Base-by-base conservation (phyloP, 2,797 vertebrate species). In the Simalia tracyae region DNA sequence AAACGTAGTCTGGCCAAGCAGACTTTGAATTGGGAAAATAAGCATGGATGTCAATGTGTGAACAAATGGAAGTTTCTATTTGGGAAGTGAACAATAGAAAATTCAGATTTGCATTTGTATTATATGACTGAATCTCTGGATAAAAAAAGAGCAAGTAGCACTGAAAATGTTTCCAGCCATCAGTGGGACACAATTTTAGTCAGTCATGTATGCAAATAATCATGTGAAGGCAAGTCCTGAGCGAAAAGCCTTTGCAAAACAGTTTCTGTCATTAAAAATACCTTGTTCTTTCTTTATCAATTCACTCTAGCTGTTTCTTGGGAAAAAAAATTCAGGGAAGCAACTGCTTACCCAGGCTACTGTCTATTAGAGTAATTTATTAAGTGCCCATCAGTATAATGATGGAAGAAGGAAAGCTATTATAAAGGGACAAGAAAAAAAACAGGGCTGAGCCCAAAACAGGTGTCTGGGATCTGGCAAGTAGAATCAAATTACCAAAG, bases 251-350 rank as follows among this genome's bases (percentile, higher is more conserved):
- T 94, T 91, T 6, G 42, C 17, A 72, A 0, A 0, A 9, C 64
- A 61, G 22, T 59, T 36, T 93, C 90, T 11, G 3, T n/a, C 17
- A 28, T 81, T 15, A 93, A 92, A 86, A 56, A 86, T 59, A 19
- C 17, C 54, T 68, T 93, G 57, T n/a, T 76, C 81, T 90, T 93
- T 93, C 88, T 89, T 91, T 93, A 59, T 93, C 36, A 63, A 28
- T 1, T 24, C 24, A 89, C 57, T 36, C 0, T 0, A 92, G 66
- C 3, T 24, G 7, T 10, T 63, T 42, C 15, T 31, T 15, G 26
- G 72, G 5, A 90, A 88, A 26, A 84, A 84, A 91, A 90, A 91
- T 64, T 64, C 50, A 72, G 42, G 54, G 57, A 76, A 9, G 24
- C 36, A 46, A 4, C 4, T 86, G n/a, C 17, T 15, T 22, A 22